Evolutionary conservation across 2,113 vertebrate species (phyloP).

Genomic region (Myxocyprinus asiaticus): DNA sequence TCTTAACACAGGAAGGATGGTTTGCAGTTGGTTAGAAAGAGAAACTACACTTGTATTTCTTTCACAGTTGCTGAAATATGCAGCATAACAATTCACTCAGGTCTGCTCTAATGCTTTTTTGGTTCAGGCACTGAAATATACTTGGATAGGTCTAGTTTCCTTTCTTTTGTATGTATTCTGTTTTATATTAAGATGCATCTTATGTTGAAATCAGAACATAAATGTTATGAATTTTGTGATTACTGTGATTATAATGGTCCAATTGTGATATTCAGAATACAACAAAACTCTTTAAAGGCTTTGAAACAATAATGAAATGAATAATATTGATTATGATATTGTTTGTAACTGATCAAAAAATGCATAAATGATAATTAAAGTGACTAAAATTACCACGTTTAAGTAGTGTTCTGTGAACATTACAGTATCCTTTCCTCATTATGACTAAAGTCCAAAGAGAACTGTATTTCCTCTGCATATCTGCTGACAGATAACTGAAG

Average conservation of each 20-base stretch:
- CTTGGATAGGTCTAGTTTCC: too few relatives aligned
- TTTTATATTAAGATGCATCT: too few relatives aligned
- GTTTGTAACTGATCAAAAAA: too few relatives aligned
- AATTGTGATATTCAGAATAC: too few relatives aligned
- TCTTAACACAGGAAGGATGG: conserved; percentile 17
- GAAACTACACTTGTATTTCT: not conserved
- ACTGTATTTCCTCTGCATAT: conserved; percentile 26
- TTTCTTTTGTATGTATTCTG: too few relatives aligned
- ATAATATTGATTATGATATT: too few relatives aligned
- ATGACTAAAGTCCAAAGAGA: conserved; percentile 4
- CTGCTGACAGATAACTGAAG: conserved; percentile 34
- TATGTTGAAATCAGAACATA: too few relatives aligned
- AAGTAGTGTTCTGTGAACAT: not conserved
- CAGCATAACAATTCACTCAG: conserved; percentile 4
- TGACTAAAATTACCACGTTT: not conserved
- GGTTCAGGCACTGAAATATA: not conserved
- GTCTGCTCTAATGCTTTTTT: not conserved
- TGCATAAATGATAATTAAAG: not conserved
- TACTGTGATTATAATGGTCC: too few relatives aligned
- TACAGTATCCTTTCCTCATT: not conserved
- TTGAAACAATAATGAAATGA: too few relatives aligned
- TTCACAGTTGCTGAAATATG: conserved; percentile 6
- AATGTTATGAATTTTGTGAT: too few relatives aligned
- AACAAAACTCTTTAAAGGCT: too few relatives aligned
- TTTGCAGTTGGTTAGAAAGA: conserved; percentile 24